Conservation (phyloP, 2,888 invertebrate species). For the Punctoribates punctum region DNA sequence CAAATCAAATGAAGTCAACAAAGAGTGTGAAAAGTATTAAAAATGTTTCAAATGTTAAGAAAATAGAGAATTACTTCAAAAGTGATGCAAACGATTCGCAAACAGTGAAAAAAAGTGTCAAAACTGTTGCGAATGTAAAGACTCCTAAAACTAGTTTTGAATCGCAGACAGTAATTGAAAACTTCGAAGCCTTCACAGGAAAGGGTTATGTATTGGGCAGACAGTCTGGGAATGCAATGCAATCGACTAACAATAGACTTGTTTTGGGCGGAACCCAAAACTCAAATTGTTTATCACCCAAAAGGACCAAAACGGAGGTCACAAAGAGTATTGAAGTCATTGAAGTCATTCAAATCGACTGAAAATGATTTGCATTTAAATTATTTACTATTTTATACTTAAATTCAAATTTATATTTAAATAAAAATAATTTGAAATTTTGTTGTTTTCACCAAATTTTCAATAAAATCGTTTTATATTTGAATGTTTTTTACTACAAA, state of each 20-base stretch:
- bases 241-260: neutral
- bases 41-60: neutral
- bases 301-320: neutral
- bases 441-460: too few relatives aligned
- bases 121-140: neutral
- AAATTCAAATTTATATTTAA: neutral
- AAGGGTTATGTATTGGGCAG: slow-evolving; percentile 15
- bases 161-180: neutral
- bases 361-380: neutral
- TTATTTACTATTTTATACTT: too few relatives aligned
- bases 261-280: neutral
- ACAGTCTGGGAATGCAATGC: neutral
- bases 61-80: neutral
- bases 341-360: neutral
- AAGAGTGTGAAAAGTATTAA: too few relatives aligned
- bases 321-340: slow-evolving; percentile 16
- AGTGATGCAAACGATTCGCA: neutral
- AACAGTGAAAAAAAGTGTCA: neutral
- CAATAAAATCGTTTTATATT: too few relatives aligned
- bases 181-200: neutral
- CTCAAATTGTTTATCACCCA: neutral
- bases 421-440: too few relatives aligned
- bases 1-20: neutral
- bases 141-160: neutral
- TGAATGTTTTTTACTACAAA: too few relatives aligned